A percentile compares a stretch with the other conserved stretches of the same genome.
Conservation (phyloP, 2,797 vertebrate genomes). For the Scyliorhinus canicula region DNA sequence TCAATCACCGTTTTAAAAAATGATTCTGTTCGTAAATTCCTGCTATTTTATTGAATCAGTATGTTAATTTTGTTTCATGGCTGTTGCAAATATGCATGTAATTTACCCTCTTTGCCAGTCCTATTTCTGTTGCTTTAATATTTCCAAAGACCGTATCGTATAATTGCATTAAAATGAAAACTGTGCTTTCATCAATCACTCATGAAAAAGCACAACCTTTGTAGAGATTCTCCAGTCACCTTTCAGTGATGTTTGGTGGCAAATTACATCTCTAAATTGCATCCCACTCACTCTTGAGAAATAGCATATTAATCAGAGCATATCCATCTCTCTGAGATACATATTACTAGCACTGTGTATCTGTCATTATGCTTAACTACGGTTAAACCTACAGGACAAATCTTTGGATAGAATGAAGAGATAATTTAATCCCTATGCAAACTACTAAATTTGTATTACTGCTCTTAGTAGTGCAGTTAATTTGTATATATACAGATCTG, state of each 20-base stretch:
- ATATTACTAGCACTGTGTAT: neutral
- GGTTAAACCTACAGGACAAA: neutral
- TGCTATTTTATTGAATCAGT: neutral
- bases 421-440: neutral
- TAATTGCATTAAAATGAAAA: conserved; percentile 14
- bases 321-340: neutral
- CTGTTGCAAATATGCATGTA: neutral
- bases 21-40: neutral
- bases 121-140: neutral
- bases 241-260: neutral
- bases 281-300: neutral
- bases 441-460: neutral
- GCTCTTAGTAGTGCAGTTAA: neutral
- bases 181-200: neutral
- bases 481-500: neutral
- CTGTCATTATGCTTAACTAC: neutral
- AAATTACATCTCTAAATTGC: neutral
- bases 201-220: neutral
- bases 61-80: neutral
- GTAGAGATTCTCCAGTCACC: neutral
- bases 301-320: conserved; percentile 2
- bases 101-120: neutral
- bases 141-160: neutral
- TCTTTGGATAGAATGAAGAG: neutral
- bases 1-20: neutral